Evolutionary conservation across 2,888 invertebrate species (phyloP), one percentile per base, ranked within the genome.

Genomic region (Barypeithes pellucidus): DNA sequence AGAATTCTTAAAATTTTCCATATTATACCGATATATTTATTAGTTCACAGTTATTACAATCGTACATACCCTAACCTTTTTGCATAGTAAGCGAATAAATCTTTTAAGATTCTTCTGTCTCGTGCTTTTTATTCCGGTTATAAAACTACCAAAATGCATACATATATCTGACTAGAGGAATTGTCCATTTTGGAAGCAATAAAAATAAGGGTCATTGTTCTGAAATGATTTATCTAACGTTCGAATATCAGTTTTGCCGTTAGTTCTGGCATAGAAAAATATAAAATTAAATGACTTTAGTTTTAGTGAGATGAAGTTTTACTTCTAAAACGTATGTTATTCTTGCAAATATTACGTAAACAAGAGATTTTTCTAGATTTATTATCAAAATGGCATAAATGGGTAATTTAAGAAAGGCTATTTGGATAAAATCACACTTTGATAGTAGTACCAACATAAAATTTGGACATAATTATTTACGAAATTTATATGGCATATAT

Each of bases 191-290:
- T 69, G 57, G 61, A 60, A 62, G 62, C 62, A 69, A 43, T 69
- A 69, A 69, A 69, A 69, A 62, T 69, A 69, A 62, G 62, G 69
- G 69, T 69, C 69, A 69, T 69, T 69, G 69, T 69, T 69, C 69
- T 43, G 61, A 54, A 54, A 69, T 69, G 69, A 69, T 69, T 69
- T 69, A 69, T 69, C 41, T 52, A 24, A 29, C 39, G 20, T 69
- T 63, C 69, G 29, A 62, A 54, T 69, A 62, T 62, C 54, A 57
- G 69, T 63, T 69, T 69, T 14, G 18, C 18, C 16, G 8, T 33
- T 54, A 54, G 3, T 52, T 14, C 22, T 50, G 20, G 50, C 14
- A 14, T 52, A 14, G 14, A 29, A 8, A 16, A 24, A 54, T 54
- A 33, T 54, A 54, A 54, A 54, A 4, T 33, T 52, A 54, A 29